Evolutionary conservation across 2,888 invertebrate species (phyloP), one percentile per base, ranked within the genome.

Genomic region (Gandaritis pyraliata): DNA sequence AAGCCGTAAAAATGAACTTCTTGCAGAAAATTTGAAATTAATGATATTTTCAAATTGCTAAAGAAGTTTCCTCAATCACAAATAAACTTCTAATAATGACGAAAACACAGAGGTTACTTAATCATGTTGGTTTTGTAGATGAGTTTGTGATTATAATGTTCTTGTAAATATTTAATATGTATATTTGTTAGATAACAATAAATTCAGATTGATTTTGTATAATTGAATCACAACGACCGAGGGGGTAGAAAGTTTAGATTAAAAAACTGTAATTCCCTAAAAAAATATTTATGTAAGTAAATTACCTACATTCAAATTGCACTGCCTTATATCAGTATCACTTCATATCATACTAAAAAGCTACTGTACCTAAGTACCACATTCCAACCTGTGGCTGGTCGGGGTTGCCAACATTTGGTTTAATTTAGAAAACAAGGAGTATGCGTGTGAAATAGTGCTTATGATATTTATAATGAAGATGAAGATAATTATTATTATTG

Each of bases 361-460:
- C 15, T 43, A 43, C 16, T 43, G 12, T 79, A 82, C 80, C 81
- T 85, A 66, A 68, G 59, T 10, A 64, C 81, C 82, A 76, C 85
- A 85, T 86, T 86, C 86, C 86, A 77, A 70, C 78, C 54, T 63
- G 77, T 77, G 80, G 73, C 70, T 71, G 58, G 46, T 56, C 41
- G 13, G 51, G 39, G 46, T 47, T 59, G 59, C 39, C 53, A 30
- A n/a, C 41, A 15, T 30, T 41, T 39, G 4, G n/a, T 51, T 41
- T 15, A 12, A 50, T n/a, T 11, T n/a, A 23, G 12, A 46, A 23
- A n/a, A 46, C 18, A n/a, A 23, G 12, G 23, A 46, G 18, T 46
- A 23, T 23, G 46, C 18, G 46, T 46, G 46, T 23, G 23, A n/a
- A 18, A 6, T 41, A 16, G 16, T 43, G 43, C 43, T 43, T 43